These are phyloP conservation scores for Drosophila limbata DNA, from an alignment of 2,888 invertebrate species.

Conservation along the genomic window DNA sequence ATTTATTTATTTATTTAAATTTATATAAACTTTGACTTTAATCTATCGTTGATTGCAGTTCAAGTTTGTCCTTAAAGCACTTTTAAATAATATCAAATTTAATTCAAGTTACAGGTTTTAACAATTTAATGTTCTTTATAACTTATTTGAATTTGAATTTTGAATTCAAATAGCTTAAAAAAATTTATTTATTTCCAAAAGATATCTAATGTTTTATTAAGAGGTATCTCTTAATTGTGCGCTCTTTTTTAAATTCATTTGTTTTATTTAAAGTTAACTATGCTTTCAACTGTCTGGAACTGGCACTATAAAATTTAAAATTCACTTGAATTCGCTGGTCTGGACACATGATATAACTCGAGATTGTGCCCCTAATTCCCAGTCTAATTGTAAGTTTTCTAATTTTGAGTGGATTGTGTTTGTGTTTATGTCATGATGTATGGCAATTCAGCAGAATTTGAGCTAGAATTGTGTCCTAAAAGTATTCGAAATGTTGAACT, in stretches of 20 bases:
- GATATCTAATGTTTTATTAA: neutral
- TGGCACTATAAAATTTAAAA: constrained; percentile 32
- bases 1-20: too few relatives aligned
- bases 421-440: neutral
- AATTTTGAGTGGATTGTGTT: constrained; percentile 1
- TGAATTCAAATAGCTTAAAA: too few relatives aligned
- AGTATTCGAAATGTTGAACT: neutral
- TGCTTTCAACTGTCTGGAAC: constrained; percentile 29
- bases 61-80: too few relatives aligned
- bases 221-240: neutral
- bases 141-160: too few relatives aligned
- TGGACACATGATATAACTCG: constrained; percentile 19
- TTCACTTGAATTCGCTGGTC: constrained; percentile 40
- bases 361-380: constrained; percentile 17
- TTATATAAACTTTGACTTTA: too few relatives aligned
- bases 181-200: neutral
- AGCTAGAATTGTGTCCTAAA: neutral
- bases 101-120: too few relatives aligned
- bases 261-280: constrained; percentile 9
- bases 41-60: too few relatives aligned
- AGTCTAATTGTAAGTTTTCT: constrained; percentile 10
- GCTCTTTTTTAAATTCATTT: neutral
- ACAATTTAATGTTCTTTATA: too few relatives aligned
- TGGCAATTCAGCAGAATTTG: neutral
- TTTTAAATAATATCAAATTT: neutral